phyloP scores from a whole-genome alignment of 2,888 invertebrate genomes.

The Erynnis tages region DNA sequence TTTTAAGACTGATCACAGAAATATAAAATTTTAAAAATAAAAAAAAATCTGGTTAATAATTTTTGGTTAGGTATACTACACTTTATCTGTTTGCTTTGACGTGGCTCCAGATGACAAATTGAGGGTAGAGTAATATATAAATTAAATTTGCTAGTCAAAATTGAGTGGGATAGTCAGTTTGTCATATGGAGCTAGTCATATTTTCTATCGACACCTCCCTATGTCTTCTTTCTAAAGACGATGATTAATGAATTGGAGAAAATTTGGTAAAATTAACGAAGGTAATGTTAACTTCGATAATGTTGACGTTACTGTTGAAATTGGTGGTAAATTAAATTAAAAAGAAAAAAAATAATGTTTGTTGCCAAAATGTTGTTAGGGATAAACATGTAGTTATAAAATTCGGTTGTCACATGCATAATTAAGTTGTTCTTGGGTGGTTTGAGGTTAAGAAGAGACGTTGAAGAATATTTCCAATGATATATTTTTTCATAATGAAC shows the following conservation, averaged over 20 bases:
- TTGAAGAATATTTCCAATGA: conserved; percentile 80
- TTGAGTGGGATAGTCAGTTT: conserved; percentile 35
- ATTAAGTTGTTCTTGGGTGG: conserved; percentile 79
- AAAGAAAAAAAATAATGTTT: conserved; percentile 69
- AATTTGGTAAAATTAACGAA: conserved; percentile 44
- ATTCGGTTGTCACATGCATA: conserved; percentile 80
- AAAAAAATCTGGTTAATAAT: conserved; percentile 56
- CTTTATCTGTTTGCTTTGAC: conserved; percentile 47
- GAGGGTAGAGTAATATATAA: conserved; percentile 42
- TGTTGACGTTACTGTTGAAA: conserved; percentile 68
- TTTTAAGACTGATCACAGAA: conserved; percentile 81
- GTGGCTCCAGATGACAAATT: conserved; percentile 44
- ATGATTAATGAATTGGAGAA: conserved; percentile 46
- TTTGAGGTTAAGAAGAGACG: conserved; percentile 75
- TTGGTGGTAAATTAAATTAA: conserved; percentile 54
- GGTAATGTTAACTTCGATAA: conserved; percentile 64
- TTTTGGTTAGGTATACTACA: conserved; percentile 51
- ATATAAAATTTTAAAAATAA: conserved; percentile 53
- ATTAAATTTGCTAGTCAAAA: conserved; percentile 65
- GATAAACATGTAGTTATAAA: conserved; percentile 76
- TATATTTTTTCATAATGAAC: conserved; percentile 81
- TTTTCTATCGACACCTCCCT: conserved; percentile 67
- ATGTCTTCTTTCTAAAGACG: conserved; percentile 67
- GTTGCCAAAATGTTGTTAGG: conserved; percentile 82
- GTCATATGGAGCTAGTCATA: conserved; percentile 47